Evolutionary conservation across 2,113 vertebrate genomes (phyloP), one percentile per base, ranked within the genome.

Genomic region (Stigmatopora nigra): DNA sequence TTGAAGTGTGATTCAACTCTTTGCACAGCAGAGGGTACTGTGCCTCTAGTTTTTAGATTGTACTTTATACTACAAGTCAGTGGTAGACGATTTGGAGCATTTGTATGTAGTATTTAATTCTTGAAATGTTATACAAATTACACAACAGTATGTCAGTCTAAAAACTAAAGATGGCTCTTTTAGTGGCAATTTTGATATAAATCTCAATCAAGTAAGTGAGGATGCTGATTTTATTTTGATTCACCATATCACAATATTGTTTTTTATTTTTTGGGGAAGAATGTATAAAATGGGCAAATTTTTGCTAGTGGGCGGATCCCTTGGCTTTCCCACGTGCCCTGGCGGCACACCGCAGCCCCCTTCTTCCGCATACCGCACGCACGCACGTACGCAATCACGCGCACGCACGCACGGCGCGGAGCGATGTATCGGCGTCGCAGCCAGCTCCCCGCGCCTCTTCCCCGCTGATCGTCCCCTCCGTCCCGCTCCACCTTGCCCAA

Each of bases 291-390:
- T 10, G 38, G 38, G 38, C 38, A 41, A 8, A 8, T 41, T 41
- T 41, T 41, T 41, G 38, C 38, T 7, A 45, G 59, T 61, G 59
- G 59, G 59, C 59, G 59, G 38, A 20, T 20, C 19, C 58, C 38
- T 4, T 6, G n/a, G 38, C 17, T 44, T 20, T 12, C 41, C 19
- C 59, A 61, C 59, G 59, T 45, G 41, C 12, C 59, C 59, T 3
- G 53, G 19, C 59, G 53, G 19, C 59, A 22, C 35, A 13, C 41
- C 41, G 59, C 59, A 45, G 38, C 71, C 76, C 76, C 61, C 77
- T 31, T 68, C 78, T 84, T 84, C 86, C 83, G 81, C 87, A 84
- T 84, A 80, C 74, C 78, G 78, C 83, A 83, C 68, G 75, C 78
- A 56, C 72, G 56, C 25, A 31, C 48, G 69, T 19, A 61, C 63